Evolutionary conservation across 2,113 vertebrate genomes (phyloP), one percentile per base, ranked within the genome.

Genomic region (Rostratula benghalensis): DNA sequence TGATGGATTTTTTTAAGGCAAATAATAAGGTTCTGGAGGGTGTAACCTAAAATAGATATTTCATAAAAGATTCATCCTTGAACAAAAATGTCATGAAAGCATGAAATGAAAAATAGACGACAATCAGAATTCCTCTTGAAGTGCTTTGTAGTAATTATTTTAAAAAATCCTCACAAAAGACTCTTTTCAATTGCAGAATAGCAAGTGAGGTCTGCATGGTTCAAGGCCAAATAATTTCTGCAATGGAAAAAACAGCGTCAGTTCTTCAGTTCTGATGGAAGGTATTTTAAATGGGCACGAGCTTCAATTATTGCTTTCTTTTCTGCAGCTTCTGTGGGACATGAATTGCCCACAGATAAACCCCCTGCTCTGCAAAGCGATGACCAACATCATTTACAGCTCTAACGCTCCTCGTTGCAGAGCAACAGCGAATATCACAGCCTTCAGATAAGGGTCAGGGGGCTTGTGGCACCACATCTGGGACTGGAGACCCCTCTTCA

Each of bases 11-110:
- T 86, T 97, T 96, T 89, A 95, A 96, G 90, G 94, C 70, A 96
- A 94, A 96, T 97, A 97, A 96, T 91, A 95, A 96, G 97, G 92
- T 97, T 97, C 97, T 92, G 87, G 92, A 97, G 95, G 95, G 97
- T 95, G 88, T 92, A 69, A 95, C 95, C 97, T 97, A 97, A 97
- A 97, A 95, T 82, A 97, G 97, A 97, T 67, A 69, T 97, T 97
- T 94, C 77, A 94, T 97, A 94, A 97, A 97, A 95, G 96, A 96
- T 96, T 96, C 93, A 88, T 95, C 96, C 95, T 97, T 69, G 95
- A 97, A 89, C 91, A 96, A 96, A 97, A 96, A 97, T 93, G 87
- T 71, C 92, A 96, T 80, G 61, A 96, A 97, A 95, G 92, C 96
- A 92, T 94, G 93, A 96, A 96, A 95, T 95, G 80, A 92, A 94